A percentile compares a stretch with the other conserved stretches of the same genome.
These are phyloP conservation scores for Cataglyphis cursor DNA, from an alignment of 2,888 invertebrate genomes.

Conservation along the genomic window DNA sequence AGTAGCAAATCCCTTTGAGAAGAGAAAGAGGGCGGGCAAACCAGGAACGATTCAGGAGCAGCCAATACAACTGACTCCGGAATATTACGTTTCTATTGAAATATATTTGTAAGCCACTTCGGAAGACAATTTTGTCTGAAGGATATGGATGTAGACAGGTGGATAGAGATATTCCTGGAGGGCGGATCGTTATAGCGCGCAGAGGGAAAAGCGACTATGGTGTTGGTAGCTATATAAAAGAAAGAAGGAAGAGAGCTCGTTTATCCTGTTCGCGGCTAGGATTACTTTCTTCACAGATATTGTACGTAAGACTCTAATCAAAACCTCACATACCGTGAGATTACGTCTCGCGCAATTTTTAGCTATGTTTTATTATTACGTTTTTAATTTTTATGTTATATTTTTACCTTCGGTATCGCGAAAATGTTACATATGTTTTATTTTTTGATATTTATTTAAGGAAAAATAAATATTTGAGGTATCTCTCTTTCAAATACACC, in stretches of 20 bases:
- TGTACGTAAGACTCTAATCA: constrained; percentile 26
- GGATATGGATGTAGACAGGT: constrained; percentile 64
- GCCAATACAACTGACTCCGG: constrained; percentile 66
- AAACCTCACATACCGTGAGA: constrained; percentile 23
- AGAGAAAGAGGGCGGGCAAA: constrained; percentile 60
- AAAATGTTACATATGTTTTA: constrained; percentile 3
- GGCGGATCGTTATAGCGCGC: constrained; percentile 70
- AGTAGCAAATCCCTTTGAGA: constrained; percentile 73
- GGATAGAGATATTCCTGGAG: constrained; percentile 68
- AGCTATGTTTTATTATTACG: not conserved
- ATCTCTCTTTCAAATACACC: constrained; percentile 25
- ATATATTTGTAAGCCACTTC: constrained; percentile 80
- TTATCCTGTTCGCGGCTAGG: constrained; percentile 40
- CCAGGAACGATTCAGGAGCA: constrained; percentile 66
- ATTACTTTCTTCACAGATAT: constrained; percentile 55
- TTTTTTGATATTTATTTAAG: constrained; percentile 41
- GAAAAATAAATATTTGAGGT: constrained; percentile 20
- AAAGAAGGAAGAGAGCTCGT: constrained; percentile 50
- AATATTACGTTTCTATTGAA: constrained; percentile 79
- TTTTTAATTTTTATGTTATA: not conserved
- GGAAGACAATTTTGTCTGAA: constrained; percentile 76
- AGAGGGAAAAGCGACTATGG: constrained; percentile 67
- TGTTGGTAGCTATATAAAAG: constrained; percentile 61
- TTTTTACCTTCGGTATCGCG: not conserved
- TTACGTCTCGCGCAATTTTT: constrained; percentile 18